phyloP scores from a whole-genome alignment of 2,113 vertebrate genomes.

The Ancistrus triradiatus region DNA sequence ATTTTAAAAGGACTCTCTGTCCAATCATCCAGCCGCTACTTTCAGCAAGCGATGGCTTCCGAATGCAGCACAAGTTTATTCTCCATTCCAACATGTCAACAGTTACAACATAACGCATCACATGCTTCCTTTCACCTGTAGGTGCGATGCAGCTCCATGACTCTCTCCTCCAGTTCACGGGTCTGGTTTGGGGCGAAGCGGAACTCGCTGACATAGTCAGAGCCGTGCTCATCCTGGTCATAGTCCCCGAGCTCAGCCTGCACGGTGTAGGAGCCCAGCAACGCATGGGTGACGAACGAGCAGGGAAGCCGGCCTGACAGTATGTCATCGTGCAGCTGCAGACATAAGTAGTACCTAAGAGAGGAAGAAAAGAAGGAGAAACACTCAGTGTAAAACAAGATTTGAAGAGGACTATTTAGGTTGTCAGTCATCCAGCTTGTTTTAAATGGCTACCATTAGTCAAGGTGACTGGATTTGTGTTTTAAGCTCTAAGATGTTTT shows the following conservation, averaged over 20 bases:
- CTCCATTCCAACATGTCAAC: too few relatives aligned
- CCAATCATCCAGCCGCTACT: too few relatives aligned
- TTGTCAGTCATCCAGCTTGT: too few relatives aligned
- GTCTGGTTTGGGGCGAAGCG: conserved; percentile 95
- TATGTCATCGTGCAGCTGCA: conserved; percentile 96
- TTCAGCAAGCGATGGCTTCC: too few relatives aligned
- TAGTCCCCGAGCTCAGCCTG: conserved; percentile 95
- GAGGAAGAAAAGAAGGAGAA: not conserved
- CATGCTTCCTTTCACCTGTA: conserved; percentile 75
- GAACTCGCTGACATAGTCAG: conserved; percentile 88
- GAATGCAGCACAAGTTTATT: too few relatives aligned
- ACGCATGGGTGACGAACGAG: conserved; percentile 94
- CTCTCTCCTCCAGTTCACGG: conserved; percentile 90
- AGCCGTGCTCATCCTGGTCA: conserved; percentile 82
- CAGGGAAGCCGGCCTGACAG: conserved; percentile 93
- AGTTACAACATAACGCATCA: not conserved
- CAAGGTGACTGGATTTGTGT: too few relatives aligned
- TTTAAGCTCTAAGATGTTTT: too few relatives aligned
- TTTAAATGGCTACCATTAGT: too few relatives aligned
- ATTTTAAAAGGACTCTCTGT: too few relatives aligned
- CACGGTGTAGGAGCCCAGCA: conserved; percentile 91
- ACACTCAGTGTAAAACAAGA: not conserved
- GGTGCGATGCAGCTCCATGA: conserved; percentile 95
- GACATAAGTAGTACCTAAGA: conserved; percentile 95
- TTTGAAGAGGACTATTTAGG: too few relatives aligned